phyloP scores from a whole-genome alignment of 2,113 vertebrate genomes.

The Ibidorhyncha struthersii region DNA sequence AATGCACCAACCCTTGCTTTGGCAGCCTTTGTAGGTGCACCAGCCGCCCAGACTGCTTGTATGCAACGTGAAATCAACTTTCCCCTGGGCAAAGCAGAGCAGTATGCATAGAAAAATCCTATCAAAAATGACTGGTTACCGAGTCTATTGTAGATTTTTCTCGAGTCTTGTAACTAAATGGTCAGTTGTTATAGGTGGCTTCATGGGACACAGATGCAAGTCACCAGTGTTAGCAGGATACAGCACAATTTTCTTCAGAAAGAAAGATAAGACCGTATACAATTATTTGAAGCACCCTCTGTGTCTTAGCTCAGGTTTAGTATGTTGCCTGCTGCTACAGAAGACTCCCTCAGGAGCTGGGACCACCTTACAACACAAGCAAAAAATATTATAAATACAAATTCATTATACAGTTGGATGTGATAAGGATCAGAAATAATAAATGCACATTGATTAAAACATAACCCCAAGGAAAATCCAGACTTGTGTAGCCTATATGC shows the following conservation, averaged over 20 bases:
- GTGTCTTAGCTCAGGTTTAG: background rate
- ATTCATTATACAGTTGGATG: background rate
- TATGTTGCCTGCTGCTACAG: background rate
- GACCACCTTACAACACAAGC: background rate
- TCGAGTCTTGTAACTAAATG: background rate
- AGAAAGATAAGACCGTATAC: background rate
- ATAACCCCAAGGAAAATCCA: background rate
- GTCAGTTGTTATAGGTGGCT: background rate
- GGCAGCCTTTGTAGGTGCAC: background rate
- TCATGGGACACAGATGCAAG: background rate
- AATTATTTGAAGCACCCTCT: background rate
- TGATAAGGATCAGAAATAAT: background rate
- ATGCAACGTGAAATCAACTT: background rate
- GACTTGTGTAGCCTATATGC: background rate
- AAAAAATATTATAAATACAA: background rate
- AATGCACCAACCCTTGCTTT: background rate
- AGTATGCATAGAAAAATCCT: background rate
- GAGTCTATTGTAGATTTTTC: background rate
- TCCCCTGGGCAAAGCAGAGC: background rate
- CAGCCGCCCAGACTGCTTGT: background rate
- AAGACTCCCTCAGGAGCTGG: background rate
- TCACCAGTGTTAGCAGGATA: background rate
- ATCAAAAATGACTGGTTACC: background rate
- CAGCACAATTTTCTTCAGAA: background rate
- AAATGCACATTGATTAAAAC: background rate